Base-by-base conservation (phyloP, 1,140 invertebrate genomes). In the Rhagoletis zephyria region DNA sequence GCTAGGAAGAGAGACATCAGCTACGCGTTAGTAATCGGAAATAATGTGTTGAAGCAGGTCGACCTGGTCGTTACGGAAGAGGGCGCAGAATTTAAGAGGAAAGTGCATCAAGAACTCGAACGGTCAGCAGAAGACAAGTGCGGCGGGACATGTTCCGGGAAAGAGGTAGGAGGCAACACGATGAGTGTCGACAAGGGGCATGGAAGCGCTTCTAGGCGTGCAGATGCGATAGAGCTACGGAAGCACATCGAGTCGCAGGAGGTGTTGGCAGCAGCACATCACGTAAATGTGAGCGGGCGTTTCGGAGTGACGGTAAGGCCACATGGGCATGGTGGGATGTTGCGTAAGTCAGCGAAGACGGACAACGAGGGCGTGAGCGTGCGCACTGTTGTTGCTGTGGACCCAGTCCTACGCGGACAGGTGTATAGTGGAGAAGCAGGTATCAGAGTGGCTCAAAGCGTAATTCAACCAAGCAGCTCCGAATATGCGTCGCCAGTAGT, bases 361-460 rank as follows among this genome's bases (percentile, higher is more conserved):
- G 30, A 30, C 30, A 30, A 30, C 30, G 30, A 30, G 30, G 30
- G 30, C 30, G 30, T 4, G 51, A 4, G 9, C 9, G 4, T 56
- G 9, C 51, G 9, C 9, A 4, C 51, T 9, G 51, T 56, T 6
- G 51, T 9, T 30, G 30, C 30, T 30, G 51, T 4, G 9, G 51
- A 4, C 51, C 9, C 4, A 6, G 4, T 64, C 90, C 40, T 64
- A 65, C 1, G 63, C 59, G 2, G 89, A 90, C 48, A 85, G 89
- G 70, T n/a, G 86, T 19, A 60, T 60, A 19, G 90, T 90, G 7
- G 85, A 89, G 12, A 40, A 89, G 7, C 90, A 90, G 86, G 63
- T 91, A 2, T 30, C 70, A 1, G 88, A 90, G 42, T 90, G 90
- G 90, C 85, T 90, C 67, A 90, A n/a, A 89, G 89, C 3, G 88